Evolutionary conservation across 2,888 invertebrate species (phyloP).

Genomic region (Dynastes tityus): DNA sequence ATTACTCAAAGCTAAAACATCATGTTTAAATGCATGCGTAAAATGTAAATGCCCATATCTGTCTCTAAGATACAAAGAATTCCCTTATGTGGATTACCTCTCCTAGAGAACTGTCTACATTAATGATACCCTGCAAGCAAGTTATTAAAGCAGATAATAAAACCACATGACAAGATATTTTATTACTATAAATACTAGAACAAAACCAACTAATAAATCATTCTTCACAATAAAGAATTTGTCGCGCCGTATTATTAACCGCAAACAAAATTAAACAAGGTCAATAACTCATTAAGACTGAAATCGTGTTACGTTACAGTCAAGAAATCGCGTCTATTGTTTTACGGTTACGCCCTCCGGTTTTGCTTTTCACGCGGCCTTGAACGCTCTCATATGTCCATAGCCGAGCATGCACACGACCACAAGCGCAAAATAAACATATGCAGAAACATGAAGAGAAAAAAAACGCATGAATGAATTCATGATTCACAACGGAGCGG

Average conservation of each 20-base stretch:
- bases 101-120: too few relatives aligned
- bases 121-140: not conserved
- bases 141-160: not conserved
- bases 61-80: too few relatives aligned
- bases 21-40: not conserved
- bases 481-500: conserved; percentile 35
- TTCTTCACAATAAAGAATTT: conserved; percentile 19
- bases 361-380: conserved; percentile 47
- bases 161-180: not conserved
- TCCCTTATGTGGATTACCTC: too few relatives aligned
- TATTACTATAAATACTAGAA: not conserved
- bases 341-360: conserved; percentile 50
- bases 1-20: too few relatives aligned
- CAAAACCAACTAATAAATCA: conserved; percentile 17
- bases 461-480: conserved; percentile 46
- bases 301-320: conserved; percentile 42
- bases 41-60: not conserved
- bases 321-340: conserved; percentile 51
- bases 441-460: conserved; percentile 28
- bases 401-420: conserved; percentile 4
- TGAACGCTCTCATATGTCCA: conserved; percentile 33
- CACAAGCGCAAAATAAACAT: conserved; percentile 34
- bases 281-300: conserved; percentile 43
- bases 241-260: conserved; percentile 13
- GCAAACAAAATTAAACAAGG: conserved; percentile 43